Evolutionary conservation across 2,113 vertebrate genomes (phyloP), one percentile per base, ranked within the genome.

Genomic region (Festucalex cinctus): DNA sequence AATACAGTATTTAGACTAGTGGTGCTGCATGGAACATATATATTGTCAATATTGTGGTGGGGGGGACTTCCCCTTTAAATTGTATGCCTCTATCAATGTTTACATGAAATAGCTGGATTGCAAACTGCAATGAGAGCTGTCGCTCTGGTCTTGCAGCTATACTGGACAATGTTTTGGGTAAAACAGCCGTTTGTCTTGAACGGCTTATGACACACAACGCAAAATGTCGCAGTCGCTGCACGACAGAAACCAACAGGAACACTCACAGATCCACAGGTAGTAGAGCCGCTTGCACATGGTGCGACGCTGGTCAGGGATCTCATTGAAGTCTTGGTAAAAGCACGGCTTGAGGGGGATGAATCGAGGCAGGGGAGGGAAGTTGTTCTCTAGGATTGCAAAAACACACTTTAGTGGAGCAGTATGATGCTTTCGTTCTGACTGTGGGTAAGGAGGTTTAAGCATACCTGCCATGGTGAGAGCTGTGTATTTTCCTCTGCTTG

Each of bases 201-300:
- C 48, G n/a, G 37, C 20, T 43, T 41, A n/a, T 22, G 39, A 62
- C 39, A 62, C 12, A 22, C 26, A 44, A n/a, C 16, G 24, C 36
- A 63, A 63, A 17, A 57, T 9, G 54, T 14, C 54, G 9, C n/a
- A 3, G 54, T 14, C 39, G 39, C 51, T 53, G 8, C 51, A 24
- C 19, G 3, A 20, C 0, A 53, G 9, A 53, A 24, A 24, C 19
- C 9, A 60, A 32, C 37, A 12, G 51, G 5, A 13, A 43, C 8
- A 98, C 96, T 95, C 89, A 99, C 97, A 24, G 90, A 98, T 97
- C 97, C 97, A 99, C 68, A 99, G 93, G 91, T 98, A 96, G 88
- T 99, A 99, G 46, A 98, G 91, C 68, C 95, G 93, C 81, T 97
- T 98, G 89, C 94, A 94, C 91, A 96, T 94, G 81, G 88, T 94